Conservation (phyloP, 2,888 invertebrate species). For the Caenorhabditis sp. region DNA sequence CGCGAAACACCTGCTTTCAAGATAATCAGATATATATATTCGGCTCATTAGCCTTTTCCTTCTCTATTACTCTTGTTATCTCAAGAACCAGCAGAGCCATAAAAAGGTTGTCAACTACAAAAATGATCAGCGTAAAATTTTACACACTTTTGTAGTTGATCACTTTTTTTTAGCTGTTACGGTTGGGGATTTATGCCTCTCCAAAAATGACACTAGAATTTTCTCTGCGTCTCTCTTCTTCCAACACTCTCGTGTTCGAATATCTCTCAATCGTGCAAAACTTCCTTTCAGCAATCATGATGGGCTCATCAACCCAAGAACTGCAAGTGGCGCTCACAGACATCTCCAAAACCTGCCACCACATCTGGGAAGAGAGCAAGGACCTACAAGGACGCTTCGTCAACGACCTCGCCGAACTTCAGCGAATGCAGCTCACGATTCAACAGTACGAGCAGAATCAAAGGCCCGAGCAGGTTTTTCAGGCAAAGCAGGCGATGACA, state of each 20-base stretch:
- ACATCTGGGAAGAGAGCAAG: conserved; percentile 82
- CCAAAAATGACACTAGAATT: background rate
- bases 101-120: no score
- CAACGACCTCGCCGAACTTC: conserved; percentile 82
- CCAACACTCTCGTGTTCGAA: background rate
- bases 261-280: background rate
- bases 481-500: conserved; percentile 68
- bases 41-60: no score
- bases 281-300: conserved; percentile 13
- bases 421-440: conserved; percentile 79
- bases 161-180: background rate
- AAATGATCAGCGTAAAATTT: no score
- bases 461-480: conserved; percentile 74
- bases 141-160: no score
- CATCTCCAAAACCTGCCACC: conserved; percentile 78
- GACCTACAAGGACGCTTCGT: conserved; percentile 80
- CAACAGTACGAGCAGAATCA: conserved; percentile 77
- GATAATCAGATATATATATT: no score
- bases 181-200: background rate
- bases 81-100: no score
- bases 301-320: conserved; percentile 61
- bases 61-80: no score
- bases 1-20: no score
- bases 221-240: no score
- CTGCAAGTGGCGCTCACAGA: conserved; percentile 69